Evolutionary conservation across 2,888 invertebrate species (phyloP), one percentile per base, ranked within the genome.

Genomic region (Gastracanthus pulcherrimus): DNA sequence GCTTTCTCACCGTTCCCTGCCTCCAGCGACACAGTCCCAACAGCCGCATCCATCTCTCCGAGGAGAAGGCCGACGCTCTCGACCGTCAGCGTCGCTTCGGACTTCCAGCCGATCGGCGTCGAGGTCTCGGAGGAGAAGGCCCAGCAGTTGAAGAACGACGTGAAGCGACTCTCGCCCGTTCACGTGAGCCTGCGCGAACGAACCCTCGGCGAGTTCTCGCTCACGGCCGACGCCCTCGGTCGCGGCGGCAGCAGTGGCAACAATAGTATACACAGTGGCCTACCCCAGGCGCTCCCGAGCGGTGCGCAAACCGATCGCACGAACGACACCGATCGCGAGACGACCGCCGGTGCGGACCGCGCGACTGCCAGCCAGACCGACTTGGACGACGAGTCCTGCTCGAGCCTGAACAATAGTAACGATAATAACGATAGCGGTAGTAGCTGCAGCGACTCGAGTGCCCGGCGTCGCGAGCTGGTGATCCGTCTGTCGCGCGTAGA

Each of bases 121-220:
- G 91, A 91, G 81, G 88, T 89, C 26, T 88, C 91, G 4, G 90
- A 90, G 75, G 90, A 90, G 60, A 86, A 89, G 13, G 88, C 89
- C 26, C 89, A 87, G 51, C 90, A 89, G 76, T 80, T 90, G 76
- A 87, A 87, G 38, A 90, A 90, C 80, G 91, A 91, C 51, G 87
- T 90, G 13, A 87, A 89, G 38, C 87, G 91, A 36, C 85, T 91
- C 62, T 91, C 91, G 4, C 91, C 91, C 71, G 88, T 91, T 16
- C 83, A 90, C 80, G 90, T 91, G 26, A 90, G 91, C 45, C 87
- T 88, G 13, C 87, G 89, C 0, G 91, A 91, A 71, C 87, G 91
- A 2, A 91, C 91, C 0, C 84, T 91, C 1, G 91, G 89, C 36
- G 91, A 91, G 72, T 89, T 91, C 41, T 91, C 90, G 0, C 83